These are phyloP conservation scores for Pangasius mekongensis DNA, from an alignment of 2,797 vertebrate genomes.

Conservation along the genomic window DNA sequence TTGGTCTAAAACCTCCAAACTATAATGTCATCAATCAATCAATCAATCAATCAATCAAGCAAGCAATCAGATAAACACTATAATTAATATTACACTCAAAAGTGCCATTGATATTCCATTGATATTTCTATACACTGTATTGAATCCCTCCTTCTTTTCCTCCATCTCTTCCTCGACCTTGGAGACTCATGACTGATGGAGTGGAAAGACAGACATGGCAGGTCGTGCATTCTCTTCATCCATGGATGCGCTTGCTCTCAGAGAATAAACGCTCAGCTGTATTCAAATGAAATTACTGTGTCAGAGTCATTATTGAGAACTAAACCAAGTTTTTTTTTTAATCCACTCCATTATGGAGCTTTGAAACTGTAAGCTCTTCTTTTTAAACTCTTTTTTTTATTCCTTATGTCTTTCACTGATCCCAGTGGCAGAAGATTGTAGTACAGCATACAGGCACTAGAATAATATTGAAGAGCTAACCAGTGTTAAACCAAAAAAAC, in stretches of 20 bases:
- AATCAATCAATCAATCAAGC: background rate
- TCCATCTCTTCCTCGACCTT: slow-evolving; percentile 37
- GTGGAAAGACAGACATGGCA: slow-evolving; percentile 32
- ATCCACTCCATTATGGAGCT: background rate
- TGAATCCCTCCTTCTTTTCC: slow-evolving; percentile 3
- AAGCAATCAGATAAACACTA: background rate
- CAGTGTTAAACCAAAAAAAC: background rate
- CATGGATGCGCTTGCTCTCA: slow-evolving; percentile 11
- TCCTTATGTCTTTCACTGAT: background rate
- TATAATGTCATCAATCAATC: background rate
- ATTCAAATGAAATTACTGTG: background rate
- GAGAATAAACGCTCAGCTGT: background rate
- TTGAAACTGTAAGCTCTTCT: no score
- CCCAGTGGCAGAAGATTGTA: background rate
- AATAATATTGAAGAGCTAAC: background rate
- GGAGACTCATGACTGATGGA: slow-evolving; percentile 39
- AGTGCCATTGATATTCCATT: no score
- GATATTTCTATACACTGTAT: background rate
- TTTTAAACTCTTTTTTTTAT: no score
- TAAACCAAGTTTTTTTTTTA: background rate
- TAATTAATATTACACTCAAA: background rate
- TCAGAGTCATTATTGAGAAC: background rate
- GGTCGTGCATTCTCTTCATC: slow-evolving; percentile 11
- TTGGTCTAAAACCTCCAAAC: background rate
- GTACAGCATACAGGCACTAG: background rate